Evolutionary conservation across 2,113 vertebrate genomes (phyloP).

Genomic region (Hucho hucho): DNA sequence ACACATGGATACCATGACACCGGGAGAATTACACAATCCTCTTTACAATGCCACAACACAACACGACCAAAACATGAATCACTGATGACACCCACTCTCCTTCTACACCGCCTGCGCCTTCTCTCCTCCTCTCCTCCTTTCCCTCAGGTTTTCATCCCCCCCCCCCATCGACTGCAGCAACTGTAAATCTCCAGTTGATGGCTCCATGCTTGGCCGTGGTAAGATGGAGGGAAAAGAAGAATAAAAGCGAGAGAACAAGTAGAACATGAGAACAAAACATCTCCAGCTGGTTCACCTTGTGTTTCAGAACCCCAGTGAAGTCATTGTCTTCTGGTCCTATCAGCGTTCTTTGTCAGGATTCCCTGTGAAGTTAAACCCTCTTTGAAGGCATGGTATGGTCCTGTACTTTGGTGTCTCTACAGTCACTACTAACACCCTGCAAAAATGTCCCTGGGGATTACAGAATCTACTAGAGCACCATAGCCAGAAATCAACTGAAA

Average conservation of each 20-base stretch:
- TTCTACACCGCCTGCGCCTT: slow-evolving; percentile 49
- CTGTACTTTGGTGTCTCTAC: slow-evolving; percentile 74
- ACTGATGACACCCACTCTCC: too few relatives aligned
- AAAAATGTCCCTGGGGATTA: slow-evolving; percentile 75
- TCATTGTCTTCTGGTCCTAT: slow-evolving; percentile 51
- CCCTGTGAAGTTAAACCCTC: slow-evolving; percentile 68
- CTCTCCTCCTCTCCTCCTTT: slow-evolving; percentile 21
- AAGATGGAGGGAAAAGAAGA: slow-evolving; percentile 20
- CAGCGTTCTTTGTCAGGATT: slow-evolving; percentile 52
- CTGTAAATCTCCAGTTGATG: slow-evolving; percentile 66
- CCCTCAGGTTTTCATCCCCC: slow-evolving; percentile 23
- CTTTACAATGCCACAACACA: slow-evolving; percentile 33
- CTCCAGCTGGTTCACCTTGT: slow-evolving; percentile 74
- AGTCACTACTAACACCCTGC: slow-evolving; percentile 74
- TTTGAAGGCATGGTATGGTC: slow-evolving; percentile 75
- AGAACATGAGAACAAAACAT: slow-evolving; percentile 62
- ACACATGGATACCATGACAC: slow-evolving; percentile 25
- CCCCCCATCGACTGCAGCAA: slow-evolving; percentile 41
- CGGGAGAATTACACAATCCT: slow-evolving; percentile 53
- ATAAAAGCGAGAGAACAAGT: not conserved
- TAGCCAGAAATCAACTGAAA: slow-evolving; percentile 73
- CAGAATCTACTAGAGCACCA: slow-evolving; percentile 68
- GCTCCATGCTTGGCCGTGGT: slow-evolving; percentile 43
- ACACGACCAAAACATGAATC: slow-evolving; percentile 49
- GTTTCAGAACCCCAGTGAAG: slow-evolving; percentile 67